phyloP scores from a whole-genome alignment of 2,113 vertebrate genomes.

The Anser cygnoides region DNA sequence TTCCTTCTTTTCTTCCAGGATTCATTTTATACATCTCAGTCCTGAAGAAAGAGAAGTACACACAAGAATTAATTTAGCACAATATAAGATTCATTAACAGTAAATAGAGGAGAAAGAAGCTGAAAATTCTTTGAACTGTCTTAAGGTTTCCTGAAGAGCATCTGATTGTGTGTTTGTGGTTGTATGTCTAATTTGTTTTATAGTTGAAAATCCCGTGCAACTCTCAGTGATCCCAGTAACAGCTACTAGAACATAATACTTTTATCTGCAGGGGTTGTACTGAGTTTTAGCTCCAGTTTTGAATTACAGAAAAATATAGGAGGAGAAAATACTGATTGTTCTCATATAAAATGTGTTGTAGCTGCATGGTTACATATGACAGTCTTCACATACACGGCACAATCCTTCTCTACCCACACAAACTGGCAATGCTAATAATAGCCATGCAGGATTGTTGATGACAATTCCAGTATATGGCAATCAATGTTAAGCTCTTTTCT shows the following conservation, averaged over 20 bases:
- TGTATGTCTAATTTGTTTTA: neutral
- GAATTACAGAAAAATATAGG: neutral
- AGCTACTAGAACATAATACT: neutral
- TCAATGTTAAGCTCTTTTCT: neutral
- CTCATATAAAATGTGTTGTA: neutral
- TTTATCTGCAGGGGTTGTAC: neutral
- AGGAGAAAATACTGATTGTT: neutral
- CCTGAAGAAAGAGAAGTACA: neutral
- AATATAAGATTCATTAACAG: neutral
- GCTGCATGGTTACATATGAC: neutral
- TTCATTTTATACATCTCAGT: neutral
- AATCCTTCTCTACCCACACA: neutral
- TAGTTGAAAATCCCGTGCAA: neutral
- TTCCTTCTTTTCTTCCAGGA: neutral
- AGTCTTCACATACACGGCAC: neutral
- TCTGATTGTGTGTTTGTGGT: neutral
- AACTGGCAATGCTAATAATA: neutral
- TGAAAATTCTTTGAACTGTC: neutral
- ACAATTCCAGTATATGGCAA: neutral
- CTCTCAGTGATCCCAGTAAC: neutral
- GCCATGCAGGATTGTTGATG: neutral
- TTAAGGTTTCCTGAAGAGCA: conserved; percentile 10
- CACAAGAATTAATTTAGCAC: neutral
- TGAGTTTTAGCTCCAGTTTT: neutral
- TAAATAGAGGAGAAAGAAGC: neutral